Percentiles rank a stretch among this genome's conserved stretches.
phyloP scores from a whole-genome alignment of 2,888 invertebrate species.

The Epistrophella euchroma region DNA sequence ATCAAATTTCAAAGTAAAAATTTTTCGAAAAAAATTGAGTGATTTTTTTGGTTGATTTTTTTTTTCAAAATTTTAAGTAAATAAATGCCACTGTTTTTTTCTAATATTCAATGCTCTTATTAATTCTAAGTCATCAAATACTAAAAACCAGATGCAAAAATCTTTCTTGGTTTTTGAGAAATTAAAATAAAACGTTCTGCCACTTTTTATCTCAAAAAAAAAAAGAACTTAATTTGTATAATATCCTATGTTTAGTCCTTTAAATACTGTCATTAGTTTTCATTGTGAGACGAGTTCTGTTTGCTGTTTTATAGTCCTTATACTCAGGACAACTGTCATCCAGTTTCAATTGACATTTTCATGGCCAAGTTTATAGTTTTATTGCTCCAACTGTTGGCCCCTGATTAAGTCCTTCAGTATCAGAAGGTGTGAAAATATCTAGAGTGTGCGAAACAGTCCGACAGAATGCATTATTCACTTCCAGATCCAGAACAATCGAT shows the following conservation, averaged over 20 bases:
- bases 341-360: conserved; percentile 41
- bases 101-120: too few species aligned
- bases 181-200: too few species aligned
- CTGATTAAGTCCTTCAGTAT: conserved; percentile 24
- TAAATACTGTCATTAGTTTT: conserved; percentile 41
- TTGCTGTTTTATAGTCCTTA: conserved; percentile 1
- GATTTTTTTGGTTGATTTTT: too few species aligned
- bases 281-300: neutral
- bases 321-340: conserved; percentile 43
- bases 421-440: conserved; percentile 59
- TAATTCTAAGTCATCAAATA: too few species aligned
- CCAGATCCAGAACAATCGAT: conserved; percentile 30
- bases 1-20: too few species aligned
- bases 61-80: too few species aligned
- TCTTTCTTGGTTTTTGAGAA: too few species aligned
- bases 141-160: too few species aligned
- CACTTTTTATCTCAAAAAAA: too few species aligned
- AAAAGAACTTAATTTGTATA: neutral
- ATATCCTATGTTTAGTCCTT: neutral
- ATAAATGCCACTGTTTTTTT: too few species aligned
- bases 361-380: conserved; percentile 62
- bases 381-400: conserved; percentile 27
- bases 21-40: too few species aligned
- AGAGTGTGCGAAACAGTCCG: conserved; percentile 23
- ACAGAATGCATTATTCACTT: neutral